Base-by-base conservation (phyloP, 2,888 invertebrate species). In the Formica aserva region DNA sequence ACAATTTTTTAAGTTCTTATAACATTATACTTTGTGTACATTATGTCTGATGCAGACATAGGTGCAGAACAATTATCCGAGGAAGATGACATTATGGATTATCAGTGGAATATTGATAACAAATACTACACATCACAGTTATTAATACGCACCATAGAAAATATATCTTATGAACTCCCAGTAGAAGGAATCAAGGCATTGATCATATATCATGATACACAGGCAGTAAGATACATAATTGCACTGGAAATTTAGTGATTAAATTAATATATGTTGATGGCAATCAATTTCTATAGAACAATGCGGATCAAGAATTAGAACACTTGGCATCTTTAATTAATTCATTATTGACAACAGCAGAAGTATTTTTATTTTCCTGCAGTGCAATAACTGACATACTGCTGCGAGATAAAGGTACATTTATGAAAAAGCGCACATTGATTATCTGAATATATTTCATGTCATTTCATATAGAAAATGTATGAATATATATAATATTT, bases 91-190 rank as follows among this genome's bases (percentile, higher is more conserved):
- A 87, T 94, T 11, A 90, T 92, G 69, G 93, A 94, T 83, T 95
- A 95, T 91, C 92, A 95, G 1, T 96, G 96, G 96, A 95, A 95
- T 85, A 96, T 97, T 84, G 96, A 96, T 87, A 97, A 97, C 57
- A 97, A 97, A 94, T 97, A 97, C 94, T 97, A 97, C 92, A 96
- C 96, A 65, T 96, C 97, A 15, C 95, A 96, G 92, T 95, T 97
- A 48, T 94, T 96, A 86, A 91, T 97, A 29, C 96, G 96, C 90
- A 94, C 95, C 0, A 94, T 96, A 72, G 93, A 95, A 90, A 92
- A 94, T 89, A 94, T 96, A 76, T 95, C 96, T 32, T 94, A 95
- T 84, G 94, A 95, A 87, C 93, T 95, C 60, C 94, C 96, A 89
- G 94, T 95, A 15, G 93, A 95, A 62, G 93, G 93, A 77, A 95